Base-by-base conservation (phyloP, 1,140 invertebrate genomes). In the Coenobita brevimanus region DNA sequence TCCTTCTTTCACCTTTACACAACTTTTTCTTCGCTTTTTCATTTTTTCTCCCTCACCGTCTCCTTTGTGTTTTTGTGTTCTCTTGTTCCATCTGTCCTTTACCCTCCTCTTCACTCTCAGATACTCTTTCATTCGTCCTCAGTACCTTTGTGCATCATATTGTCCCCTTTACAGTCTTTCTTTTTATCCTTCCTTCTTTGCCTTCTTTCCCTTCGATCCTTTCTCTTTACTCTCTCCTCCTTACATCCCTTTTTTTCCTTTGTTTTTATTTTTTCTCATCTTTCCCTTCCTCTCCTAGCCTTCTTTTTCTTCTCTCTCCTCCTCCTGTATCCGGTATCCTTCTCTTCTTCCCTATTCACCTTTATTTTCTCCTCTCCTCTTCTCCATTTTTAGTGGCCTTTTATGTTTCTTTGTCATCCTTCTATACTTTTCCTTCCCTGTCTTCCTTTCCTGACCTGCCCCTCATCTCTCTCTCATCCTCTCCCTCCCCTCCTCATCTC, bases 381-480 rank as follows among this genome's bases (percentile, higher is more conserved):
- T 41, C 71, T 43, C n/a, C 21, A 64, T 64, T 30, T 24, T 73
- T 36, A 36, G 30, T 73, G n/a, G n/a, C n/a, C n/a, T n/a, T n/a
- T n/a, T n/a, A n/a, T n/a, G n/a, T n/a, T n/a, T n/a, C n/a, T n/a
- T n/a, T n/a, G n/a, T n/a, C n/a, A n/a, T n/a, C n/a, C n/a, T n/a
- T n/a, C n/a, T n/a, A n/a, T n/a, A n/a, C n/a, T n/a, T n/a, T n/a
- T n/a, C n/a, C n/a, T n/a, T n/a, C n/a, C n/a, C 69, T 73, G 17
- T 2, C 69, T 50, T 79, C 60, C 3, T 27, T 6, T 62, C 60
- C 21, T 6, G 60, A 62, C 60, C 60, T 21, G 15, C 36, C 50
- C 73, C 50, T 43, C 50, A 33, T 78, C 36, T 78, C 73, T 78
- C 36, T 78, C 73, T 78, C 36, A 43, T 43, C 50, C 36, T 78